Base-by-base conservation (phyloP, 2,113 vertebrate genomes). In the Loxodonta africana region DNA sequence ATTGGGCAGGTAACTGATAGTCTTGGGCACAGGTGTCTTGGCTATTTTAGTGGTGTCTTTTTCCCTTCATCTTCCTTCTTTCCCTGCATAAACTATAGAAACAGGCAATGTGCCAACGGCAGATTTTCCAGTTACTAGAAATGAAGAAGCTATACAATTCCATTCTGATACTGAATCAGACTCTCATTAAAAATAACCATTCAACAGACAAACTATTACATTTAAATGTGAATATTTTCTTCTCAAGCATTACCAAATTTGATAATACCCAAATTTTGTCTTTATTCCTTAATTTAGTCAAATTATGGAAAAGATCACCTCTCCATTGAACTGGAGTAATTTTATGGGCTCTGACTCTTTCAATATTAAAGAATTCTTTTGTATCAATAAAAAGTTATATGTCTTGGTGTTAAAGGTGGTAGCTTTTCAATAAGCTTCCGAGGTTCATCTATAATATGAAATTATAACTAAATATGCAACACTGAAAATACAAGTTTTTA, bases 291-390 rank as follows among this genome's bases (percentile, higher is more conserved):
- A 97, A 78, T 95, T 95, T 51, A 92, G 81, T 77, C 83, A 96
- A 82, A 94, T 37, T 95, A 88, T 12, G 0, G 92, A 96, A 92
- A 97, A 96, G 71, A 97, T 90, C 96, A 86, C 88, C 51, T 97
- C 77, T 97, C 90, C 93, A 90, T 78, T 6, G 21, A 95, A 85
- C 46, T 76, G 78, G 21, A 97, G 21, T 90, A 95, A 86, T 92
- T 97, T 96, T 95, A 76, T 95, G 78, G 69, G 86, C 60, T 96
- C 86, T 57, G 53, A 95, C 82, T 96, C 44, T 93, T 97, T 94
- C 51, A 92, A 48, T 95, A 95, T 96, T 92, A 97, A 98, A 96
- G 82, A 98, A 98, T 96, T 98, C 41, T 71, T 98, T 89, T 88
- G 98, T 98, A 98, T 96, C 91, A 98, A 91, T 96, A 92, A 85